These are phyloP conservation scores for Synergus japonicus DNA, from an alignment of 2,888 invertebrate species.

Conservation along the genomic window DNA sequence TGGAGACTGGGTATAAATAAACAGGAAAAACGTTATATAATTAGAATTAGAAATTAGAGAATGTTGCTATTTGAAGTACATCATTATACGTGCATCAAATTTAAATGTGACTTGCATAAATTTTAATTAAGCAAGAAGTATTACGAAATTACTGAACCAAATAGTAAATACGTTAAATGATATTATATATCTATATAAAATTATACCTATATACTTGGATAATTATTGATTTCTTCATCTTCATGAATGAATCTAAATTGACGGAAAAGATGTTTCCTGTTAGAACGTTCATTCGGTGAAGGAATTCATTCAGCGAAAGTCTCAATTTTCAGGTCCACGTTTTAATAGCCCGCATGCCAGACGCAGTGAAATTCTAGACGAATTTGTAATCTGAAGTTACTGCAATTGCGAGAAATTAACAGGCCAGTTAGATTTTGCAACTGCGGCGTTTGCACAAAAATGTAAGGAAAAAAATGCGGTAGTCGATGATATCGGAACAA, in stretches of 20 bases:
- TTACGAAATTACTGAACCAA: too few species aligned
- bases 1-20: constrained; percentile 45
- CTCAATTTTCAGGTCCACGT: neutral
- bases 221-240: neutral
- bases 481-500: neutral
- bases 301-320: constrained; percentile 9
- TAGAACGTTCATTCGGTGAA: neutral
- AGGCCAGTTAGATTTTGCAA: neutral
- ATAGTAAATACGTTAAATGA: too few species aligned
- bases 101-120: neutral
- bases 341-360: neutral
- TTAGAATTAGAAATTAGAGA: neutral
- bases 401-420: neutral
- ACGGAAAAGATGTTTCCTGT: neutral
- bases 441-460: neutral
- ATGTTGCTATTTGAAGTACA: neutral
- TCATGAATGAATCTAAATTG: neutral
- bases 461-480: neutral
- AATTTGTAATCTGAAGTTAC: neutral
- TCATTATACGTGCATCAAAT: neutral
- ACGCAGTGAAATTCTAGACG: constrained; percentile 6
- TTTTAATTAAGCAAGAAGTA: neutral
- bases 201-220: neutral
- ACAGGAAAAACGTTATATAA: neutral
- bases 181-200: too few species aligned